These are phyloP conservation scores for Drosophila funebris DNA, from an alignment of 1,140 invertebrate genomes.

Conservation along the genomic window DNA sequence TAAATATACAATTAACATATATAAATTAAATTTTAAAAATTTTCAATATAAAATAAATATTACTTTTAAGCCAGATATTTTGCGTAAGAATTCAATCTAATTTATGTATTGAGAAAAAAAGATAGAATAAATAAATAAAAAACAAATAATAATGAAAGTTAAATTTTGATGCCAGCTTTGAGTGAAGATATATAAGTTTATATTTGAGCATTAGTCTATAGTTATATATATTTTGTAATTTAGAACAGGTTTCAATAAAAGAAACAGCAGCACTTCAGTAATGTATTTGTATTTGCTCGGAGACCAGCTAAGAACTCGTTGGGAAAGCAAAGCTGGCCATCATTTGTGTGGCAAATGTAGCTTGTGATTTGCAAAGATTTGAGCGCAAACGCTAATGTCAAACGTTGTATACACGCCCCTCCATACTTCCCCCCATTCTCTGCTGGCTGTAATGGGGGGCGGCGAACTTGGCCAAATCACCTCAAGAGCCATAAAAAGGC, in stretches of 20 bases:
- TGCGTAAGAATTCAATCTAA: too few relatives aligned
- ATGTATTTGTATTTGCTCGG: not conserved
- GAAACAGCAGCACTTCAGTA: not conserved
- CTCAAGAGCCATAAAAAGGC: conserved; percentile 76
- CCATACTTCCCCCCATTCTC: too few relatives aligned
- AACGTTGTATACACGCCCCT: conserved; percentile 16
- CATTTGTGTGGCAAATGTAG: conserved; percentile 75
- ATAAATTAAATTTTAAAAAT: too few relatives aligned
- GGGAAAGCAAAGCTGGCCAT: conserved; percentile 57
- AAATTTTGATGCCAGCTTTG: too few relatives aligned
- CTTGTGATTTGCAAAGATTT: conserved; percentile 75
- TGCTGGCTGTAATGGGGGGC: conserved; percentile 14
- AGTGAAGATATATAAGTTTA: too few relatives aligned
- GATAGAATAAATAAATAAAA: too few relatives aligned
- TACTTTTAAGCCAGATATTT: too few relatives aligned
- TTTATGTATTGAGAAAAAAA: too few relatives aligned
- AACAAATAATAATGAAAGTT: too few relatives aligned
- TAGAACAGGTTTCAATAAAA: not conserved
- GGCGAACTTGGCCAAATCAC: conserved; percentile 71
- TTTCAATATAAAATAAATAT: too few relatives aligned
- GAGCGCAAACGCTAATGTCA: conserved; percentile 41
- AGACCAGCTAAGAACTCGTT: not conserved
- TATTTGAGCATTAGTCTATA: too few relatives aligned
- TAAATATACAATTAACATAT: too few relatives aligned
- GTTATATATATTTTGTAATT: not conserved